A percentile compares a stretch with the other conserved stretches of the same genome.
Conservation (phyloP, 2,113 vertebrate genomes). For the Thymallus thymallus region DNA sequence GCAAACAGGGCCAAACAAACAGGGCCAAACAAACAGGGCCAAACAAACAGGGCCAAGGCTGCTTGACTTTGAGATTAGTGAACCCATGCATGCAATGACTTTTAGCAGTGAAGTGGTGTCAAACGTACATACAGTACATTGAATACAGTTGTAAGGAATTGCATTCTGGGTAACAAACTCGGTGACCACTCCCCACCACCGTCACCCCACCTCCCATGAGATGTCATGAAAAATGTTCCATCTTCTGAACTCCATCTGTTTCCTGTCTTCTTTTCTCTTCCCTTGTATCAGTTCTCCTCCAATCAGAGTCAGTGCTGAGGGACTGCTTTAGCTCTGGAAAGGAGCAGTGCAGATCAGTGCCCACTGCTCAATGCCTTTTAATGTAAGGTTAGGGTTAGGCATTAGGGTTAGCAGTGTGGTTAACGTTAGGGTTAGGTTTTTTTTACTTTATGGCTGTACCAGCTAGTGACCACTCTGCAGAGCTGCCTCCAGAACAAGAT, state of each 20-base stretch:
- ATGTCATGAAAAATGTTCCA: too few species aligned
- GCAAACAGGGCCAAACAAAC: too few species aligned
- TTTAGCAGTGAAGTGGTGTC: not conserved
- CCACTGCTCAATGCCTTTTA: slow-evolving; percentile 29
- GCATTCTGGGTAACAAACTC: slow-evolving; percentile 17
- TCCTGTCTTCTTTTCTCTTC: slow-evolving; percentile 33
- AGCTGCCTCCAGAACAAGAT: too few species aligned
- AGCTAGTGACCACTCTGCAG: too few species aligned
- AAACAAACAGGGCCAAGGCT: too few species aligned
- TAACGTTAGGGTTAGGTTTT: too few species aligned
- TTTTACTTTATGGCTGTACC: too few species aligned
- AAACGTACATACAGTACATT: not conserved
- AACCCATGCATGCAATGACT: not conserved
- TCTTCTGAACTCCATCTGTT: too few species aligned
- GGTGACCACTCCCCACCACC: not conserved
- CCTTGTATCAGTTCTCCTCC: slow-evolving; percentile 23
- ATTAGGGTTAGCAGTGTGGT: too few species aligned
- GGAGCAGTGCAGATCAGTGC: not conserved
- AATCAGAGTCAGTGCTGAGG: slow-evolving; percentile 44
- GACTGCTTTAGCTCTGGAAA: not conserved
- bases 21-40: too few species aligned
- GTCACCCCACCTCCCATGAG: too few species aligned
- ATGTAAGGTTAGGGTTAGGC: not conserved
- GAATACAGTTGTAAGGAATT: not conserved
- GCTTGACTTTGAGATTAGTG: not conserved